phyloP scores from a whole-genome alignment of 2,888 invertebrate genomes.

The Euzetes globulus region DNA sequence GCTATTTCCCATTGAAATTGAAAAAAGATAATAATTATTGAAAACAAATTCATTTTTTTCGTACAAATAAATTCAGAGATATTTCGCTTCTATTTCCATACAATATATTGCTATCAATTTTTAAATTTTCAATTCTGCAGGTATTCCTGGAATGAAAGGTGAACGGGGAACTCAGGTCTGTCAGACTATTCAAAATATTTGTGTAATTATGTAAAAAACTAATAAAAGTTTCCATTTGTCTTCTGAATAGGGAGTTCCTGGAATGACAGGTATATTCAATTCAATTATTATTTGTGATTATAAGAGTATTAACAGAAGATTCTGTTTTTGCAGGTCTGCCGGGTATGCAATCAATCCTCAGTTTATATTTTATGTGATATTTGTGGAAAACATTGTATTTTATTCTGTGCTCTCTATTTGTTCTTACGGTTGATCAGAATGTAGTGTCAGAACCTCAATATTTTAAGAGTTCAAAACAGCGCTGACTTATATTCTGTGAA shows the following conservation, averaged over 20 bases:
- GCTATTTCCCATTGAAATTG: neutral
- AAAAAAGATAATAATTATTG: neutral
- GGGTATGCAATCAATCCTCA: neutral
- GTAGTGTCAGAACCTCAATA: neutral
- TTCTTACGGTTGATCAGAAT: neutral
- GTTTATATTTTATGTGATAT: neutral
- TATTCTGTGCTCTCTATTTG: neutral
- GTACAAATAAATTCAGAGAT: neutral
- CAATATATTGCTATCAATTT: neutral
- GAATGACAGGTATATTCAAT: slow-evolving; percentile 16
- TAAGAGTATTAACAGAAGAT: neutral
- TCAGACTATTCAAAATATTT: neutral
- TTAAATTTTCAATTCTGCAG: neutral
- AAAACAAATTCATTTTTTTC: neutral
- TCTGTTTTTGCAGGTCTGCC: slow-evolving; percentile 1
- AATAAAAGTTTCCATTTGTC: neutral
- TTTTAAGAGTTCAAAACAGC: neutral
- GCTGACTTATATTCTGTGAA: neutral
- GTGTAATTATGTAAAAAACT: neutral
- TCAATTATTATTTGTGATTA: neutral
- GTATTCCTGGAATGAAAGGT: slow-evolving; percentile 10
- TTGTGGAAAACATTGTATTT: neutral
- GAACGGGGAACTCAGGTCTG: slow-evolving; percentile 11
- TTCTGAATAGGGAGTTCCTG: slow-evolving; percentile 3
- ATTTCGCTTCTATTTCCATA: neutral